Conservation (phyloP, 2,888 invertebrate genomes). For the Pollenia labialis region DNA sequence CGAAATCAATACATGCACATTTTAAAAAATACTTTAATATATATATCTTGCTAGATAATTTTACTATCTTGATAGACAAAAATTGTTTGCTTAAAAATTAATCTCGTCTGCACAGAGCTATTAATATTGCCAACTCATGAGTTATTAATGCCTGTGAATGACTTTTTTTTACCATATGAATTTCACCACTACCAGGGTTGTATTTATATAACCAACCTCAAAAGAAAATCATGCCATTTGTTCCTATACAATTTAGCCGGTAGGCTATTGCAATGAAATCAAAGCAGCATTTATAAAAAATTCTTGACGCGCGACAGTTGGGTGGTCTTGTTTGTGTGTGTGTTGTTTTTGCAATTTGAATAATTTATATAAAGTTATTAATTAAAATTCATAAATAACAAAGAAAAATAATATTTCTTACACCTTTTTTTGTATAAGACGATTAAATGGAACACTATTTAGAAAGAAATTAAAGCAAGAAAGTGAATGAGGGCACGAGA, state of each 20-base stretch:
- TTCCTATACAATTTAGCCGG: slow-evolving; percentile 30
- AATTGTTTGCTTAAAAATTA: too few species aligned
- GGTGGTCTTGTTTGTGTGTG: slow-evolving; percentile 17
- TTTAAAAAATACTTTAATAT: too few species aligned
- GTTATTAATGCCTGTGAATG: too few species aligned
- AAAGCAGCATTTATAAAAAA: slow-evolving; percentile 53
- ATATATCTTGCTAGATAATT: too few species aligned
- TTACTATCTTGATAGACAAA: too few species aligned
- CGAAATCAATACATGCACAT: too few species aligned
- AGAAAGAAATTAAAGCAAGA: not conserved
- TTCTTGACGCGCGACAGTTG: slow-evolving; percentile 54
- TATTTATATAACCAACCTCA: not conserved
- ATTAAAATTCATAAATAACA: not conserved
- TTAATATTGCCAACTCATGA: too few species aligned
- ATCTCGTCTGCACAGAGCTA: too few species aligned
- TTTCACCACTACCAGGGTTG: not conserved
- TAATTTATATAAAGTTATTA: slow-evolving; percentile 14
- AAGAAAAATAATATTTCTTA: not conserved
- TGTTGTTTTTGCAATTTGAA: slow-evolving; percentile 49
- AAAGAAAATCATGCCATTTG: slow-evolving; percentile 6
- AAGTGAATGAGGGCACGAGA: not conserved
- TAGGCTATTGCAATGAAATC: slow-evolving; percentile 24
- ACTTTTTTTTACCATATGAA: too few species aligned
- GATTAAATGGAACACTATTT: not conserved
- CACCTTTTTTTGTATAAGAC: not conserved